phyloP scores from a whole-genome alignment of 2,888 invertebrate species.

The Germaria angustata region DNA sequence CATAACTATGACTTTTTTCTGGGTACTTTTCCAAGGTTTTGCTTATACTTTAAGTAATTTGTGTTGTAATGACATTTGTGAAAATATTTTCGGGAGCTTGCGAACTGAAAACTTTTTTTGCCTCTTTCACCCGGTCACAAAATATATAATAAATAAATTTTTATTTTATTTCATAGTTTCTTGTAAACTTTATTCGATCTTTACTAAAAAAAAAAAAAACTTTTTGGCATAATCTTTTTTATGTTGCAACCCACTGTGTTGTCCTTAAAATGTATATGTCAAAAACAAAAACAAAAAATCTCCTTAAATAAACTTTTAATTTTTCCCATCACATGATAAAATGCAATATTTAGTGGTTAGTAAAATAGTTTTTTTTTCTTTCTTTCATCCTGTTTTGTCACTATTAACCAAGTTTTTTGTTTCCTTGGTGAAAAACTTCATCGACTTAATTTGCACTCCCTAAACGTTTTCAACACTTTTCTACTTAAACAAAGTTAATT shows the following conservation, averaged over 20 bases:
- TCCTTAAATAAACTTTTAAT: not conserved
- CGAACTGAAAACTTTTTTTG: too few species aligned
- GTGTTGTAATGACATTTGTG: too few species aligned
- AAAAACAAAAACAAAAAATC: not conserved
- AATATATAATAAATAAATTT: not conserved
- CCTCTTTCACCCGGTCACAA: not conserved
- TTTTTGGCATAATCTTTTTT: not conserved
- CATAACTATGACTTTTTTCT: too few species aligned
- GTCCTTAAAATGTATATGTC: not conserved
- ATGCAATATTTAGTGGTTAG: slow-evolving; percentile 42
- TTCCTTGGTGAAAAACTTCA: slow-evolving; percentile 48
- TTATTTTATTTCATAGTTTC: too few species aligned
- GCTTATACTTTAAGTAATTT: too few species aligned
- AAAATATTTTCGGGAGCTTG: too few species aligned
- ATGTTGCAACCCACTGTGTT: not conserved
- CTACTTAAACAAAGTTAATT: slow-evolving; percentile 60
- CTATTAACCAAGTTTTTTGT: slow-evolving; percentile 56
- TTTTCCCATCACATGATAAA: slow-evolving; percentile 5
- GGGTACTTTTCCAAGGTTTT: too few species aligned
- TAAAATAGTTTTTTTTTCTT: not conserved
- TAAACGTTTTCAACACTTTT: slow-evolving; percentile 63
- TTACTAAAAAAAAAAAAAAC: too few species aligned
- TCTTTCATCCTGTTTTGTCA: slow-evolving; percentile 46
- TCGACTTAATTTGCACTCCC: slow-evolving; percentile 65
- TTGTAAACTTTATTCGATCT: too few species aligned